Evolutionary conservation across 2,888 invertebrate species (phyloP).

Genomic region (Diachrysia chrysitis): DNA sequence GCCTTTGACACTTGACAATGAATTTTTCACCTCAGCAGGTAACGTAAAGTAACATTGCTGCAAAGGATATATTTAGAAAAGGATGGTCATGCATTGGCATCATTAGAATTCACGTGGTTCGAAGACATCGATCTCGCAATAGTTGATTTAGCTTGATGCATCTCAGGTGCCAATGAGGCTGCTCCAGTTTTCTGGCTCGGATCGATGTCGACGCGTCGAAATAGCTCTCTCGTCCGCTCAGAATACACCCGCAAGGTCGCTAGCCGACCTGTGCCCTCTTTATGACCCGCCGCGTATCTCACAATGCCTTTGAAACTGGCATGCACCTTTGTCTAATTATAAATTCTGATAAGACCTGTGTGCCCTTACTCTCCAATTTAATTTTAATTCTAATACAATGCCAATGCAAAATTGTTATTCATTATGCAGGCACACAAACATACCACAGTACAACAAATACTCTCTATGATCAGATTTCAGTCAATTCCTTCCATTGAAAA

Average conservation of each 20-base stretch:
- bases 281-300: conserved; percentile 70
- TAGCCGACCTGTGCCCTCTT: conserved; percentile 77
- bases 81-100: conserved; percentile 35
- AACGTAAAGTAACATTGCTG: conserved; percentile 17
- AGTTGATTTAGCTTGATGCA: conserved; percentile 72
- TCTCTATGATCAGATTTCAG: no score
- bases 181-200: conserved; percentile 78
- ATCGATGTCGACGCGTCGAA: conserved; percentile 81
- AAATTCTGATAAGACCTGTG: conserved; percentile 54
- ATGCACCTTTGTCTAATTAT: conserved; percentile 61
- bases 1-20: conserved; percentile 33
- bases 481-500: no score
- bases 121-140: conserved; percentile 74
- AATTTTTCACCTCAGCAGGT: conserved; percentile 26
- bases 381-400: no score
- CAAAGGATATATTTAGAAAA: conserved; percentile 31
- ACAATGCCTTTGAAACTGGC: conserved; percentile 64
- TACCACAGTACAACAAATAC: no score
- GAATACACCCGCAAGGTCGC: conserved; percentile 80
- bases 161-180: conserved; percentile 82
- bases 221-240: conserved; percentile 78
- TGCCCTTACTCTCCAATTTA: no score
- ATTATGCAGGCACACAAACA: no score
- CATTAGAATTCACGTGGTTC: conserved; percentile 51
- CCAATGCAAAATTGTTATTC: no score